phyloP scores from a whole-genome alignment of 2,113 vertebrate species.

The Ornithorhynchus anatinus region DNA sequence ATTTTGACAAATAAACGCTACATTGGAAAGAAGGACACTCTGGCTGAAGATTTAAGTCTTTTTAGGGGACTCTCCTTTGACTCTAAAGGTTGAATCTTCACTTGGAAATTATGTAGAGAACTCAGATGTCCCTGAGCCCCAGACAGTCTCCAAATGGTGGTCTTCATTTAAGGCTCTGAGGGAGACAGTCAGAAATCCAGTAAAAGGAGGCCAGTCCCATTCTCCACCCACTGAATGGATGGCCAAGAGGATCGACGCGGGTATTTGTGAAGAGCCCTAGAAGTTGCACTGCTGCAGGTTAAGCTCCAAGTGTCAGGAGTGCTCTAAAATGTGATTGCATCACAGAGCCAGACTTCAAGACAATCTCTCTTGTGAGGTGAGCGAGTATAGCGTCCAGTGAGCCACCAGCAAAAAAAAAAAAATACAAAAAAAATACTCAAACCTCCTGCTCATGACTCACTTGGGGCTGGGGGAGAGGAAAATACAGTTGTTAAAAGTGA shows the following conservation, averaged over 20 bases:
- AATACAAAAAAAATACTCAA: no score
- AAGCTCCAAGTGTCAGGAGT: no score
- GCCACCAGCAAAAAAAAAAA: neutral
- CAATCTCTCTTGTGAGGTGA: neutral
- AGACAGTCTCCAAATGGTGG: no score
- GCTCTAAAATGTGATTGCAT: neutral
- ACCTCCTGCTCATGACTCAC: neutral
- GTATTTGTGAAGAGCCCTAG: no score
- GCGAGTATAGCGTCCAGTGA: neutral
- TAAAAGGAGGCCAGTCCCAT: no score
- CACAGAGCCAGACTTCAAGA: neutral
- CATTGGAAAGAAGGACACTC: constrained; percentile 39
- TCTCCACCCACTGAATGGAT: no score
- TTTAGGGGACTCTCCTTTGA: constrained; percentile 8
- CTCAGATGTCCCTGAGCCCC: no score
- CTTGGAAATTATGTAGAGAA: no score
- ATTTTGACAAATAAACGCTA: constrained; percentile 32
- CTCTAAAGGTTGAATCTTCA: no score
- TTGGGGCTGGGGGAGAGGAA: constrained; percentile 3
- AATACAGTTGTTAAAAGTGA: constrained; percentile 29
- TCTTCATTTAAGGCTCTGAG: no score
- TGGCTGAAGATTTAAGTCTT: constrained; percentile 51
- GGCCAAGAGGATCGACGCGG: no score
- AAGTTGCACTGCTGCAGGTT: no score
- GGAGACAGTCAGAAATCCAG: neutral